These are phyloP conservation scores for Saguinus midas DNA, from an alignment of 2,113 vertebrate species.

Conservation along the genomic window DNA sequence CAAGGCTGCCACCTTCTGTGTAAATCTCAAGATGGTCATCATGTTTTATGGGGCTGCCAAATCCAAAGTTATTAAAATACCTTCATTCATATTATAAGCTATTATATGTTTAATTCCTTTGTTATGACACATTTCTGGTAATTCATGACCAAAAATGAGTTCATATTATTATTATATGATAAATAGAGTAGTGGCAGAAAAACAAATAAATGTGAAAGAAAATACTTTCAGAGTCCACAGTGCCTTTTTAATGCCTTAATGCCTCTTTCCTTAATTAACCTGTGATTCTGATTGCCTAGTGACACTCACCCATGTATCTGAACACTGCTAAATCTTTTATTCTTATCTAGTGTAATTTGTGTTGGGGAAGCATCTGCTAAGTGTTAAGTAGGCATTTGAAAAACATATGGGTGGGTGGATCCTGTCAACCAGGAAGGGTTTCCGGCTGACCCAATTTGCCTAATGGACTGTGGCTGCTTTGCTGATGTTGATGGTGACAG, in stretches of 20 bases:
- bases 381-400: not conserved
- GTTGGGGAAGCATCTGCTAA: slow-evolving; percentile 10
- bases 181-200: not conserved
- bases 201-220: slow-evolving; percentile 38
- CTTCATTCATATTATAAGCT: slow-evolving; percentile 35
- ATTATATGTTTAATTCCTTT: slow-evolving; percentile 50
- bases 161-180: slow-evolving; percentile 27
- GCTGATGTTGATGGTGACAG: not conserved
- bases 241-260: not conserved
- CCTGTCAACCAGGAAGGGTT: not conserved
- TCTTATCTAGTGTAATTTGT: not conserved
- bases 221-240: not conserved
- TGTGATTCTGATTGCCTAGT: not conserved
- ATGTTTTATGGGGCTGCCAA: slow-evolving; percentile 45
- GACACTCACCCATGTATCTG: not conserved
- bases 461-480: not conserved
- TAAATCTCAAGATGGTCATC: slow-evolving; percentile 33
- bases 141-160: not conserved
- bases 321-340: not conserved
- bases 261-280: slow-evolving; percentile 32
- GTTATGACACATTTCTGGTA: not conserved
- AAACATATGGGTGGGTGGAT: not conserved
- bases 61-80: slow-evolving; percentile 47
- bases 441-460: not conserved
- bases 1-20: not conserved